Evolutionary conservation across 2,888 invertebrate species (phyloP), one percentile per base, ranked within the genome.

Genomic region (Epistrophella euchroma): DNA sequence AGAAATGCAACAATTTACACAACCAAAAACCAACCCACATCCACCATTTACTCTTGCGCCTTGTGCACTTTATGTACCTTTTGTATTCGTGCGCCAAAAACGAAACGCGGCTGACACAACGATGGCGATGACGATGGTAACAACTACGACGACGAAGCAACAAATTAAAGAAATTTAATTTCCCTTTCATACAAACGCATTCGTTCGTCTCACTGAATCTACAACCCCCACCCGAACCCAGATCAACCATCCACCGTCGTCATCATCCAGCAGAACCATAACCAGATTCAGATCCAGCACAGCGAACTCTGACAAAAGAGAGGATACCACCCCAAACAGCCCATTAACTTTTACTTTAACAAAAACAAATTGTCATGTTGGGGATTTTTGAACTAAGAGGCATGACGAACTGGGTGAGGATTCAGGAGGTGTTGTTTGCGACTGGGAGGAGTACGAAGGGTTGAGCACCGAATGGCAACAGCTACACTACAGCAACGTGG

Each of bases 131-230:
- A 56, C 58, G 55, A 37, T 4, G 52, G 28, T 52, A 25, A 52
- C 52, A 52, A 40, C 50, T 28, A 25, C 70, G 35, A 84, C 70
- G 43, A 25, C 60, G 35, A 84, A 84, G 84, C 84, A 84, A 84
- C 84, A 85, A 84, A 80, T 85, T 85, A 70, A 60, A 80, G 56
- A 77, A 85, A 73, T 80, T 50, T 72, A 85, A 85, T 85, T 85
- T 80, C 85, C 76, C 80, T 80, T 80, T 80, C 85, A 25, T 72
- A 70, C 66, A 68, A 64, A 71, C 50, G 45, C 58, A 28, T 32
- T 55, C 66, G 52, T 50, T 60, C 47, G 50, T 52, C n/a, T 68
- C 52, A 50, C 37, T 52, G 50, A 68, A 68, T 22, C 62, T 37
- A 58, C 19, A 19, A 15, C 6, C 25, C 11, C 22, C 25, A 52